Base-by-base conservation (phyloP, 2,113 vertebrate species). In the Herpailurus yagouaroundi region DNA sequence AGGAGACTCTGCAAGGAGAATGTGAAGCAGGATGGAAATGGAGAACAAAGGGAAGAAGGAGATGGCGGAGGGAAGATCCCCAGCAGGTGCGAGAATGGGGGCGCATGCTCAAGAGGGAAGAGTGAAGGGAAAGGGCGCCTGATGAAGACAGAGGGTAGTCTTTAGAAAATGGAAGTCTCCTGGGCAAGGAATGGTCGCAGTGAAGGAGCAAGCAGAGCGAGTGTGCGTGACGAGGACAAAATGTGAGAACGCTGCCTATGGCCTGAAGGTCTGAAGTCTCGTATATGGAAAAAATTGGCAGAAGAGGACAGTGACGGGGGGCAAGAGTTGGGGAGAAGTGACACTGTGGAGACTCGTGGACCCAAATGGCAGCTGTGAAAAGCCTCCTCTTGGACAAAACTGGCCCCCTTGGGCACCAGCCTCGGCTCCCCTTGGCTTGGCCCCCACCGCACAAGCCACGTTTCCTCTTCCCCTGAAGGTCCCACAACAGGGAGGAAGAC, bases 71-170 rank as follows among this genome's bases (percentile, higher is more conserved):
- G 16, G 7, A 41, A 2, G 6, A 11, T 0, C 10, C 16, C 7
- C 31, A 27, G 19, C 50, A 64, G 41, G 29, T 0, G 25, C 69
- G 69, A 82, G 7, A 18, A 45, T 3, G 11, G n/a, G 12, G 18
- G 27, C 16, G 3, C 31, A 0, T n/a, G 18, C 27, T 8, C 11
- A 57, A 76, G 36, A 60, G 5, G 16, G 52, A n/a, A 69, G 83
- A n/a, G 4, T 0, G 19, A 74, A 88, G 15, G 2, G 7, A 7
- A 60, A 83, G n/a, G 11, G 33, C 8, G 0, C 0, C 0, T 0
- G 0, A 0, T 8, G 31, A 25, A 64, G 29, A 36, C 25, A 13
- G n/a, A 74, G 50, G 21, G 1, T 33, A 3, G 50, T 15, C 4
- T 18, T 74, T 31, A 16, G 45, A n/a, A 31, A 29, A 74, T 5